These are phyloP conservation scores for Bradypus variegatus DNA, from an alignment of 2,797 vertebrate genomes.

Conservation along the genomic window DNA sequence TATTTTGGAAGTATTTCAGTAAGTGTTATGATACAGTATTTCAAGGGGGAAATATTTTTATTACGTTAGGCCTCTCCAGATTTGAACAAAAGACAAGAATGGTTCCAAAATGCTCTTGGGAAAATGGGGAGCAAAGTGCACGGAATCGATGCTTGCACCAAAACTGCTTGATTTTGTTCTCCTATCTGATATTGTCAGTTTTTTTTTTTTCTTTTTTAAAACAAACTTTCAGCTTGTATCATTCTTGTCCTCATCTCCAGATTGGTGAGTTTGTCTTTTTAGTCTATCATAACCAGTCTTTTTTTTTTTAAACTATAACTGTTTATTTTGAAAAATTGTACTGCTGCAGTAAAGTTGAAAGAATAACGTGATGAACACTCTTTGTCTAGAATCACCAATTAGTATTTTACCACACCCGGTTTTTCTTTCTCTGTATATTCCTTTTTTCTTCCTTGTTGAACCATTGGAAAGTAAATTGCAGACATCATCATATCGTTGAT, in stretches of 20 bases:
- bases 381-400: neutral
- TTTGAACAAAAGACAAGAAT: neutral
- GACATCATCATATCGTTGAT: neutral
- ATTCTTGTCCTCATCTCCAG: neutral
- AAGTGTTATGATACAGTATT: neutral
- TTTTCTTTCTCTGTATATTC: neutral
- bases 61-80: neutral
- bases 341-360: neutral
- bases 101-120: neutral
- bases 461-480: neutral
- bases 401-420: neutral
- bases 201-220: neutral
- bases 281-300: neutral
- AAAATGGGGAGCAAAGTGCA: neutral
- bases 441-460: neutral
- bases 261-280: neutral
- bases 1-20: neutral
- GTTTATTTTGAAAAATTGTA: neutral
- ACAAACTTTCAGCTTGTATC: neutral
- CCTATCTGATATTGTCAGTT: neutral
- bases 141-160: neutral
- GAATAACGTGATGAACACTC: neutral
- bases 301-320: neutral
- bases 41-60: neutral
- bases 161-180: neutral